These are phyloP conservation scores for Tachysurus fulvidraco DNA, from an alignment of 2,113 vertebrate genomes.

Conservation along the genomic window DNA sequence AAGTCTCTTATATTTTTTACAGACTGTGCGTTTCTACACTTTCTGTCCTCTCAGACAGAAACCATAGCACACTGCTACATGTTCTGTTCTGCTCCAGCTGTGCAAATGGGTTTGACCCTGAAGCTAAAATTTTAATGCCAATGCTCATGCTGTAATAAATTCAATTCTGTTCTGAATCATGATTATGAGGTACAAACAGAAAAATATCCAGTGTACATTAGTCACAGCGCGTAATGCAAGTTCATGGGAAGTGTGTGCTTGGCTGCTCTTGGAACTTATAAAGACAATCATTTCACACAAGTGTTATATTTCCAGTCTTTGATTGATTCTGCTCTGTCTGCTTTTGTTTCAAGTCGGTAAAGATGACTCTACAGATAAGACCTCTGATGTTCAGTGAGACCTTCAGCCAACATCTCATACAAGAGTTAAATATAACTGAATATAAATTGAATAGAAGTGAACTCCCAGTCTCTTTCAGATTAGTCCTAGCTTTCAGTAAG, in stretches of 20 bases:
- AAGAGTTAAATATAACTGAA: background rate
- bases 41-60: constrained; percentile 62
- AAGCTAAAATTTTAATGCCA: constrained; percentile 77
- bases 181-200: constrained; percentile 72
- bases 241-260: constrained; percentile 55
- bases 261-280: constrained; percentile 58
- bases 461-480: background rate
- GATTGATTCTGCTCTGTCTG: constrained; percentile 43
- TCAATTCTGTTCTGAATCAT: constrained; percentile 71
- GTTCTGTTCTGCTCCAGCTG: constrained; percentile 66
- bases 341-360: constrained; percentile 33
- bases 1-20: constrained; percentile 45
- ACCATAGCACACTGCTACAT: constrained; percentile 68
- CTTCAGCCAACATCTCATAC: constrained; percentile 1
- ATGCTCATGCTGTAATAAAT: constrained; percentile 75
- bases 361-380: constrained; percentile 43
- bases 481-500: background rate
- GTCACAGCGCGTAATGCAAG: constrained; percentile 8
- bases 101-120: constrained; percentile 62
- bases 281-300: constrained; percentile 64
- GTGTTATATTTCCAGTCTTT: constrained; percentile 44
- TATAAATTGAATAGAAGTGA: background rate
- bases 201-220: constrained; percentile 73
- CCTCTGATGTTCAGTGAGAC: constrained; percentile 13
- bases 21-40: constrained; percentile 52